Percentiles rank a stretch among this genome's conserved stretches.
phyloP scores from a whole-genome alignment of 2,797 vertebrate genomes.

The Trematomus bernacchii region DNA sequence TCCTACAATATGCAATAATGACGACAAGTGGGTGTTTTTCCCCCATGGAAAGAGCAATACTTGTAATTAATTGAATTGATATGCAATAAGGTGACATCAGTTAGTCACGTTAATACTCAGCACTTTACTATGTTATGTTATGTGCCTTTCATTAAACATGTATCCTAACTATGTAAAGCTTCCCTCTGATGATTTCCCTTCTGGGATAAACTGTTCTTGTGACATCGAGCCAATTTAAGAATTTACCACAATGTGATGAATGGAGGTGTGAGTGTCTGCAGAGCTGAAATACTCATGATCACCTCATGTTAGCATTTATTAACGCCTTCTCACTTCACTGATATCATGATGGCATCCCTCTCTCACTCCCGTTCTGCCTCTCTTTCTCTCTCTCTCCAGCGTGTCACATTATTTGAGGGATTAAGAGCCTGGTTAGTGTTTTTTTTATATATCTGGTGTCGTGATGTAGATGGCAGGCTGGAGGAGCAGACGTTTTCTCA shows the following conservation, averaged over 20 bases:
- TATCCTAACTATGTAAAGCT: slow-evolving; percentile 66
- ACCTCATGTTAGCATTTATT: slow-evolving; percentile 51
- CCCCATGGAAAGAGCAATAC: slow-evolving; percentile 59
- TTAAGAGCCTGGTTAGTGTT: neutral
- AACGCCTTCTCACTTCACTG: slow-evolving; percentile 38
- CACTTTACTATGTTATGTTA: slow-evolving; percentile 74
- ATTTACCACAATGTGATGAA: slow-evolving; percentile 39
- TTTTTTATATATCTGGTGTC: slow-evolving; percentile 18
- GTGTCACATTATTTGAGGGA: slow-evolving; percentile 39
- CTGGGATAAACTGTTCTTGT: slow-evolving; percentile 1
- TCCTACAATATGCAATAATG: slow-evolving; percentile 65
- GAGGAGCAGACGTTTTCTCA: slow-evolving; percentile 34
- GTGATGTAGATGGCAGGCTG: slow-evolving; percentile 22
- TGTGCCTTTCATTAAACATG: slow-evolving; percentile 88
- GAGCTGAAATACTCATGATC: slow-evolving; percentile 58
- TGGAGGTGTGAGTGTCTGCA: slow-evolving; percentile 46
- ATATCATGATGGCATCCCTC: slow-evolving; percentile 38
- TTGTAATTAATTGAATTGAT: slow-evolving; percentile 40
- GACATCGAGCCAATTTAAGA: neutral
- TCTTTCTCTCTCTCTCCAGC: slow-evolving; percentile 7
- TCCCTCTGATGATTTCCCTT: slow-evolving; percentile 23
- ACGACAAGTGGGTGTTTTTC: slow-evolving; percentile 34
- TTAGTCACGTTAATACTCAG: slow-evolving; percentile 64
- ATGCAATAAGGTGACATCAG: slow-evolving; percentile 64
- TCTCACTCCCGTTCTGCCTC: neutral